Evolutionary conservation across 35 echinoderm and acorn worm genomes (phyloP), one percentile per base, ranked within the genome.

Genomic region (Apostichopus japonicus): DNA sequence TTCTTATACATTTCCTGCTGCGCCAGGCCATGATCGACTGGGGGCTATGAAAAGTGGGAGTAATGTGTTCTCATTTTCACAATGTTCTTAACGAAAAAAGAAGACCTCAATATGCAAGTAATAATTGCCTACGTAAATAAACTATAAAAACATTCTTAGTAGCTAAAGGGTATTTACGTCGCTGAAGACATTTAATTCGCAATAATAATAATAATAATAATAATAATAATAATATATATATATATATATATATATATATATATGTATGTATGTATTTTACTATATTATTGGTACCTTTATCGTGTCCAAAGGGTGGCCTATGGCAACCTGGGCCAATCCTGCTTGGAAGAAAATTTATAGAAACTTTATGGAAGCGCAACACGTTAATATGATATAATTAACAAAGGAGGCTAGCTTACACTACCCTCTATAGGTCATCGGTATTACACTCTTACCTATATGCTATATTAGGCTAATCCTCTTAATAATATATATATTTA

Each of bases 281-380:
- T 25, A 25, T 25, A 25, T 25, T 25, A 25, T 25, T 25, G 25
- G 25, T 82, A 82, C 79, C 79, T 82, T 82, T 11, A 82, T 82
- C 16, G 79, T 82, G 10, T 82, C 79, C 79, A 82, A 19, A 13
- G 79, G 79, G 51, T 82, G 79, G 53, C 79, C 79, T 82, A 82
- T 82, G 10, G 54, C 44, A 54, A 82, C 79, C 19, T 82, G 79
- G 8, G 54, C 79, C 79, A 82, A 54, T 54, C 79, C 79, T 82
- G 54, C 54, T 53, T 53, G 44, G 54, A 55, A 54, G 54, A 82
- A 82, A 19, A 54, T 82, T 25, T 25, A 25, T 25, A 25, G 25
- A 25, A 25, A 25, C 25, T 25, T 25, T 25, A 25, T 25, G 25
- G 25, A 25, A 25, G 25, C 25, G 25, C 25, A 25, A 25, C 25